Evolutionary conservation across 2,113 vertebrate genomes (phyloP).

Genomic region (Prionailurus bengalensis): DNA sequence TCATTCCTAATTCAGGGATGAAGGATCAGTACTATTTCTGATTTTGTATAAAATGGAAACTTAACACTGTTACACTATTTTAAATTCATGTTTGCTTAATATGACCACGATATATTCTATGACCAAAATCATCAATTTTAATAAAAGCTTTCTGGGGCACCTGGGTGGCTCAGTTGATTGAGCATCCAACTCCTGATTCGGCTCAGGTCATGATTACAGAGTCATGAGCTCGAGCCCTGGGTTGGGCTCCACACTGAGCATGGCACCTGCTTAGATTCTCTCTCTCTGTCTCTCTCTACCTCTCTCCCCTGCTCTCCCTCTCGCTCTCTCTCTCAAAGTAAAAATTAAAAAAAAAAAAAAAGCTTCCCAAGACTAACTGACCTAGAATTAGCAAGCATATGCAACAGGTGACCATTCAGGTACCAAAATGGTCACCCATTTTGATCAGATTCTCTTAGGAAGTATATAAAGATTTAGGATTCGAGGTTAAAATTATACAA

Average conservation of each 20-base stretch:
- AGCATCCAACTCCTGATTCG: no score
- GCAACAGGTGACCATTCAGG: neutral
- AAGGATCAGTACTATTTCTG: neutral
- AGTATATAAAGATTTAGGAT: neutral
- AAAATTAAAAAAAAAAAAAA: neutral
- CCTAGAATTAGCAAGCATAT: neutral
- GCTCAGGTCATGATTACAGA: no score
- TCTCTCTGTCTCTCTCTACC: no score
- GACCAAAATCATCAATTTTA: conserved; percentile 32
- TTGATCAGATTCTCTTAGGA: neutral
- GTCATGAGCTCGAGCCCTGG: no score
- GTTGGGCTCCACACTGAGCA: no score
- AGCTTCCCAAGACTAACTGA: neutral
- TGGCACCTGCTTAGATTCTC: no score
- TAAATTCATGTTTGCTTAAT: neutral
- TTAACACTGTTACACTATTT: neutral
- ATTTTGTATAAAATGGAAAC: neutral
- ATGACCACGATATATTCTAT: neutral
- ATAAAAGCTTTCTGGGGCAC: neutral
- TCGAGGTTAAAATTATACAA: neutral
- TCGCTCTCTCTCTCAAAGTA: no score
- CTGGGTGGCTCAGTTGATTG: no score
- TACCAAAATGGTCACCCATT: neutral
- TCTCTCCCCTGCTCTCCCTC: no score
- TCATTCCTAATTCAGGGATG: neutral